phyloP scores from a whole-genome alignment of 2,797 vertebrate species.

The Carduelis carduelis region DNA sequence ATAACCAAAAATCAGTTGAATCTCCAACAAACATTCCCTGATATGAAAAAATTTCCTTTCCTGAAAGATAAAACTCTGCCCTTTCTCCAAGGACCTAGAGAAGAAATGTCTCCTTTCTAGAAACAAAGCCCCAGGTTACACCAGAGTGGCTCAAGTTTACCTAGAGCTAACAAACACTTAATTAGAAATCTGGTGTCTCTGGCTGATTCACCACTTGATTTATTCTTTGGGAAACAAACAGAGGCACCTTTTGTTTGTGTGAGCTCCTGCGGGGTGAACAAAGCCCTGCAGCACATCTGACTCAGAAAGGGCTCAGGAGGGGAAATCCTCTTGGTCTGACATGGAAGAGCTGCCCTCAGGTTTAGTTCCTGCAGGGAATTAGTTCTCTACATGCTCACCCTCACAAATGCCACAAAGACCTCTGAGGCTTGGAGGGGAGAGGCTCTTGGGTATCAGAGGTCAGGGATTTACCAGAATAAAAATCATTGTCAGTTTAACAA shows the following conservation, averaged over 20 bases:
- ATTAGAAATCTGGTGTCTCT: slow-evolving; percentile 37
- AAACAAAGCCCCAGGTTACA: not conserved
- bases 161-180: not conserved
- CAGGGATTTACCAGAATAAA: slow-evolving; percentile 40
- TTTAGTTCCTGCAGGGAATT: slow-evolving; percentile 19
- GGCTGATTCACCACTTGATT: slow-evolving; percentile 13
- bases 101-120: not conserved
- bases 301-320: not conserved
- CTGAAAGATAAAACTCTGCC: not conserved
- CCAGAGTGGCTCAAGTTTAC: not conserved
- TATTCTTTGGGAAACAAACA: not conserved
- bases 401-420: not conserved
- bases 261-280: not conserved
- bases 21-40: not conserved
- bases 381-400: not conserved
- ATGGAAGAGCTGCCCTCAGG: not conserved
- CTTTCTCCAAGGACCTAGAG: not conserved
- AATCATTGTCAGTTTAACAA: slow-evolving; percentile 24
- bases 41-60: not conserved
- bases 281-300: not conserved
- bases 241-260: not conserved
- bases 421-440: slow-evolving; percentile 9
- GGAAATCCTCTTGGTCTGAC: slow-evolving; percentile 1
- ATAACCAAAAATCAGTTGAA: not conserved
- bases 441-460: not conserved